These are phyloP conservation scores for Hedya salicella DNA, from an alignment of 2,888 invertebrate species.

Conservation along the genomic window DNA sequence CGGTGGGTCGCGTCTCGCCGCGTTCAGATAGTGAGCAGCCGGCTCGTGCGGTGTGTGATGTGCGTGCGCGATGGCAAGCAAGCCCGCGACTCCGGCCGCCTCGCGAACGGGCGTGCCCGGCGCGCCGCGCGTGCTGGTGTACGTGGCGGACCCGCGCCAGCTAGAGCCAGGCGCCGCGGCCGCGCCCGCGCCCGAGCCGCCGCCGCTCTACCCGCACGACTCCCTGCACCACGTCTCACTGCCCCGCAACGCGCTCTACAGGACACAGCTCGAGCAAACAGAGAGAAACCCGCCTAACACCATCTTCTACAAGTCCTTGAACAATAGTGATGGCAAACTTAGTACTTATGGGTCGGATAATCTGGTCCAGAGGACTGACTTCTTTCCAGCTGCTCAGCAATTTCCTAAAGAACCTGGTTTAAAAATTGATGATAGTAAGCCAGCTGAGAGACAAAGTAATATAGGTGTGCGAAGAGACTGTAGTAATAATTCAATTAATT, in stretches of 20 bases:
- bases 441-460: slow-evolving; percentile 53
- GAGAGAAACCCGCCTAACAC: slow-evolving; percentile 61
- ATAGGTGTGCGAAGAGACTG: slow-evolving; percentile 63
- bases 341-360: slow-evolving; percentile 61
- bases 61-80: slow-evolving; percentile 91
- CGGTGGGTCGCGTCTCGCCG: slow-evolving; percentile 67
- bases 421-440: slow-evolving; percentile 63
- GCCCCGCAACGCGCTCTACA: slow-evolving; percentile 62
- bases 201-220: slow-evolving; percentile 56
- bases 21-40: slow-evolving; percentile 77
- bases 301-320: slow-evolving; percentile 67
- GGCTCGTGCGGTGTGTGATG: slow-evolving; percentile 87
- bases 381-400: slow-evolving; percentile 63
- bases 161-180: slow-evolving; percentile 79
- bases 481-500: slow-evolving; percentile 55
- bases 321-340: slow-evolving; percentile 65
- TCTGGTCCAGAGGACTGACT: slow-evolving; percentile 61
- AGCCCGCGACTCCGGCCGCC: slow-evolving; percentile 89
- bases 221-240: slow-evolving; percentile 61
- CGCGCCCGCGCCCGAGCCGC: slow-evolving; percentile 60
- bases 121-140: slow-evolving; percentile 82
- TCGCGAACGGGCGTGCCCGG: slow-evolving; percentile 81
- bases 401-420: slow-evolving; percentile 64
- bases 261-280: slow-evolving; percentile 58
- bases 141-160: slow-evolving; percentile 83